Evolutionary conservation across 2,113 vertebrate genomes (phyloP).

Genomic region (Semnornis frantzii): DNA sequence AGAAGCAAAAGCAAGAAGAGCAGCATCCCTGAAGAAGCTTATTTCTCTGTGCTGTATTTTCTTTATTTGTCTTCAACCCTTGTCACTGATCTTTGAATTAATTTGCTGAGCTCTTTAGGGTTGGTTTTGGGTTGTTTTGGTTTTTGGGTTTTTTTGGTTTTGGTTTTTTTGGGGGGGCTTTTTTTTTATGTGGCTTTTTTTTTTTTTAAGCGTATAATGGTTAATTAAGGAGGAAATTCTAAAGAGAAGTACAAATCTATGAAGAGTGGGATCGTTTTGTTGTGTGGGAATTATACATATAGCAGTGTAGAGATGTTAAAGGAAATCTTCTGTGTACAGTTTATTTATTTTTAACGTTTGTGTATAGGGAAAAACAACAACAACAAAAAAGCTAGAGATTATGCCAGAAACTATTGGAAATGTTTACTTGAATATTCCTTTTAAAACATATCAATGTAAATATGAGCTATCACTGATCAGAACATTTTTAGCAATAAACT

Average conservation of each 20-base stretch:
- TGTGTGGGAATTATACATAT: slow-evolving; percentile 83
- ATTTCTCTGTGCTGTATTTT: slow-evolving; percentile 46
- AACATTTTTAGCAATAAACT: slow-evolving; percentile 91
- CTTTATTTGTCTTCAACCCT: neutral
- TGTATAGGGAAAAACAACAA: slow-evolving; percentile 77
- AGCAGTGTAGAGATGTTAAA: slow-evolving; percentile 86
- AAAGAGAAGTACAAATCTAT: slow-evolving; percentile 84
- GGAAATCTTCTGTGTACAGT: slow-evolving; percentile 83
- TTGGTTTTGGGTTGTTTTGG: neutral
- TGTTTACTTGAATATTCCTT: slow-evolving; percentile 94
- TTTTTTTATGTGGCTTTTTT: neutral
- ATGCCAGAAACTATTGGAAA: slow-evolving; percentile 90
- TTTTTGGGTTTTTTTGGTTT: neutral
- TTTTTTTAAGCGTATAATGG: slow-evolving; percentile 77
- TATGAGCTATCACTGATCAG: slow-evolving; percentile 75
- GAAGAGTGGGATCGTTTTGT: slow-evolving; percentile 80
- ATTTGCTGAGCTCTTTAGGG: no score
- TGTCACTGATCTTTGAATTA: no score
- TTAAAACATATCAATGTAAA: slow-evolving; percentile 88
- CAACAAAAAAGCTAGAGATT: slow-evolving; percentile 78
- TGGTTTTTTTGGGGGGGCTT: no score
- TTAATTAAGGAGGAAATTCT: slow-evolving; percentile 81
- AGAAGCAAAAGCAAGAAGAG: neutral
- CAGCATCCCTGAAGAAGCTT: neutral
- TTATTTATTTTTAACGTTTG: slow-evolving; percentile 94